A percentile compares a stretch with the other conserved stretches of the same genome.
Evolutionary conservation across 35 echinoderm and acorn worm species (phyloP).

Genomic region (Chiridota heheva): DNA sequence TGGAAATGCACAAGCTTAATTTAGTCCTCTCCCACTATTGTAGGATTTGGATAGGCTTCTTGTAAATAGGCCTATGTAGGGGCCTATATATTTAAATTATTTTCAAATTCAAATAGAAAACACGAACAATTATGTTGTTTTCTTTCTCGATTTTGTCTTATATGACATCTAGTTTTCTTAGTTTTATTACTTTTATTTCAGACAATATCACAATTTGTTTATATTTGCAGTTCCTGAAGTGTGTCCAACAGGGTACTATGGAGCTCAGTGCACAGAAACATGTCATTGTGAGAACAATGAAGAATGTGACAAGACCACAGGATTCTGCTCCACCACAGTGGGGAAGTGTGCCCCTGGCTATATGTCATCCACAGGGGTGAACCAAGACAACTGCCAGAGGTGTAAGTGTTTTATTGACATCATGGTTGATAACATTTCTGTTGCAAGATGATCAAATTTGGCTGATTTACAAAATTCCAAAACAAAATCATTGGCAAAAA

Average conservation of each 20-base stretch:
- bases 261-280: background rate
- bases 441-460: background rate
- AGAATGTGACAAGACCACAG: background rate
- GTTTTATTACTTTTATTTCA: too few species aligned
- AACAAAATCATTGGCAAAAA: background rate
- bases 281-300: conserved; percentile 39
- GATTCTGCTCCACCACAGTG: conserved; percentile 3
- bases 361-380: conserved; percentile 20
- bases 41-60: too few species aligned
- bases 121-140: too few species aligned
- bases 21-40: too few species aligned
- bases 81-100: too few species aligned
- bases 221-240: conserved; percentile 33
- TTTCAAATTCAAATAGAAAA: too few species aligned
- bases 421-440: background rate
- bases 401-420: conserved; percentile 1
- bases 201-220: background rate
- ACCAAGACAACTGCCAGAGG: conserved; percentile 31
- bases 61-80: too few species aligned
- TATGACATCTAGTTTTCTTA: too few species aligned
- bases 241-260: conserved; percentile 33
- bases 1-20: too few species aligned
- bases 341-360: conserved; percentile 35
- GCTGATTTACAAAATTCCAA: background rate
- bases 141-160: too few species aligned